Percentiles rank a stretch among this genome's conserved stretches.
phyloP scores from a whole-genome alignment of 2,113 vertebrate species.

The Baryphthengus martii region DNA sequence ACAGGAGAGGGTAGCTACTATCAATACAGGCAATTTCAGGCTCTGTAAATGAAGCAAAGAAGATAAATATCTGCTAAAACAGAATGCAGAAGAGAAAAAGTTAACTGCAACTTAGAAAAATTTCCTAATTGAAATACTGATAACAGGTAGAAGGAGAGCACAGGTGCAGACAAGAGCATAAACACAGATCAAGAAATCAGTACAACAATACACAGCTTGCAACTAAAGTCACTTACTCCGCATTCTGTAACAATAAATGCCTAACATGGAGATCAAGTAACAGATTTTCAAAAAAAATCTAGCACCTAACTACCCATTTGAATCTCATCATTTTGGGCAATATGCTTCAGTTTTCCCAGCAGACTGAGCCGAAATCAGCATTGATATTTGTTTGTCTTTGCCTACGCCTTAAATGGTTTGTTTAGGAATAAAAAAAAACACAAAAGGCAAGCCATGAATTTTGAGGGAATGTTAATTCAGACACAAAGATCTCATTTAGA shows the following conservation, averaged over 20 bases:
- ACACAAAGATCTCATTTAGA: not conserved
- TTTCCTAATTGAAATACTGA: not conserved
- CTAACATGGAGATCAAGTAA: not conserved
- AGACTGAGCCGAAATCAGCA: not conserved
- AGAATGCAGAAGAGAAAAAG: not conserved
- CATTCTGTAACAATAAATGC: not conserved
- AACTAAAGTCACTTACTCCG: not conserved
- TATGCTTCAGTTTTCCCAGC: not conserved
- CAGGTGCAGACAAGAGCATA: not conserved
- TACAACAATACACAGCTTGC: not conserved
- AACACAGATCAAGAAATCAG: not conserved
- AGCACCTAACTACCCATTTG: not conserved
- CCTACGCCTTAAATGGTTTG: not conserved
- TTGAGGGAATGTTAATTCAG: not conserved
- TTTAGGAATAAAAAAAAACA: not conserved
- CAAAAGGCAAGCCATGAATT: rapidly evolving
- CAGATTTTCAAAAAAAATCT: not conserved
- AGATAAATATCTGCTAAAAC: not conserved
- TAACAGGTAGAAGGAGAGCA: not conserved
- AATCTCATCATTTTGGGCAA: not conserved
- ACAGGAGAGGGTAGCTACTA: not conserved
- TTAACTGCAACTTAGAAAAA: not conserved
- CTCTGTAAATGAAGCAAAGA: not conserved
- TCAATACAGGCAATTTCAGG: not conserved
- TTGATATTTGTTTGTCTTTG: not conserved